These are phyloP conservation scores for Trigoniulus corallinus DNA, from an alignment of 1,140 invertebrate genomes.

Conservation along the genomic window DNA sequence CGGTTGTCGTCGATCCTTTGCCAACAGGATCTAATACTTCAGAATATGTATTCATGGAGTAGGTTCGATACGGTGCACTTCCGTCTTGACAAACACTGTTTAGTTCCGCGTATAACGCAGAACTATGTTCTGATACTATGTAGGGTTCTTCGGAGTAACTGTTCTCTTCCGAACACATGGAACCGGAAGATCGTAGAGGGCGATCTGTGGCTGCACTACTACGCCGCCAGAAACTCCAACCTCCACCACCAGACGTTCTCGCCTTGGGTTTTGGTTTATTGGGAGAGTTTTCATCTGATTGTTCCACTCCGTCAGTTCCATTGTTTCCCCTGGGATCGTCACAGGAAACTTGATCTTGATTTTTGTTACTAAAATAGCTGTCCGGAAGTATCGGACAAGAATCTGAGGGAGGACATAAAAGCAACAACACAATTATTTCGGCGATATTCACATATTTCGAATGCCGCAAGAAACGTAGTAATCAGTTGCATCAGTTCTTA, in stretches of 20 bases:
- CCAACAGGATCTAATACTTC: constrained; percentile 17
- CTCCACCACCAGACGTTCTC: neutral
- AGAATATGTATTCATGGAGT: constrained; percentile 19
- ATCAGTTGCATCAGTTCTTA: too few relatives aligned
- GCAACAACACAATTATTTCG: too few relatives aligned
- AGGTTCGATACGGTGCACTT: constrained; percentile 7
- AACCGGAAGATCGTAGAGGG: constrained; percentile 11
- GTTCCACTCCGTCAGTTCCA: neutral
- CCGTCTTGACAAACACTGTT: constrained; percentile 11
- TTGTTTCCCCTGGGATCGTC: neutral
- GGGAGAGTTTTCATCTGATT: too few relatives aligned
- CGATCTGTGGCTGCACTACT: constrained; percentile 11
- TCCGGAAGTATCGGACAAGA: neutral
- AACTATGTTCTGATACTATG: constrained; percentile 14
- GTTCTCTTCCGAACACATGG: constrained; percentile 14
- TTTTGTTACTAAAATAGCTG: neutral
- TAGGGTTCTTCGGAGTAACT: constrained; percentile 17
- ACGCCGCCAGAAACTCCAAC: constrained; percentile 14
- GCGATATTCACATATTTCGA: too few relatives aligned
- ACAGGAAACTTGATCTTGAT: neutral
- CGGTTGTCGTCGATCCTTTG: neutral
- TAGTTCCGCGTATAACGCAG: constrained; percentile 19
- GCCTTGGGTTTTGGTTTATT: neutral
- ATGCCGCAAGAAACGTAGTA: too few relatives aligned
- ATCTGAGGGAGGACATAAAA: too few relatives aligned